phyloP scores from a whole-genome alignment of 1,140 invertebrate species.

The Cotesia vestalis region DNA sequence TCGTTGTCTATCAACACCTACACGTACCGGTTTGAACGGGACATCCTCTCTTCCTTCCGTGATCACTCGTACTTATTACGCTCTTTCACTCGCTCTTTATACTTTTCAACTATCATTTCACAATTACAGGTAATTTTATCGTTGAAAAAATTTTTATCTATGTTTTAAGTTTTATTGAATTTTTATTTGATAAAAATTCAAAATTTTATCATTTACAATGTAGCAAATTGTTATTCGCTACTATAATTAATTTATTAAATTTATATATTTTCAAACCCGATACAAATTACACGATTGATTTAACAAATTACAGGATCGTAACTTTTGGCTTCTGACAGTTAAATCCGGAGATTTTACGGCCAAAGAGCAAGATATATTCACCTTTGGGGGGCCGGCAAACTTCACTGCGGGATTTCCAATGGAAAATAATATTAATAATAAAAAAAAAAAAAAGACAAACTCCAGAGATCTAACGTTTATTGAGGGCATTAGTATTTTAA shows the following conservation, averaged over 20 bases:
- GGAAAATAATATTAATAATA: no score
- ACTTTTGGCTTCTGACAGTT: constrained; percentile 18
- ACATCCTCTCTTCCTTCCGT: constrained; percentile 53
- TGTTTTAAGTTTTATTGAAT: no score
- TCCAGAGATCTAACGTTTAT: not conserved
- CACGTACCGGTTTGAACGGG: constrained; percentile 47
- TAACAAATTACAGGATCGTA: constrained; percentile 21
- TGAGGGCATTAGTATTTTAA: constrained; percentile 17
- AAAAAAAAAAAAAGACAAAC: not conserved
- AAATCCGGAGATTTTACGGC: constrained; percentile 19
- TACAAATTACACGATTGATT: constrained; percentile 2
- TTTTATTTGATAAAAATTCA: no score
- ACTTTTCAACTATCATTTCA: no score
- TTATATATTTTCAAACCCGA: no score
- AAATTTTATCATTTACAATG: no score
- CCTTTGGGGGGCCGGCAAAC: constrained; percentile 11
- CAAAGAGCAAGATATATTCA: constrained; percentile 17
- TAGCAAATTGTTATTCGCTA: no score
- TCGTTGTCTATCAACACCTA: constrained; percentile 33
- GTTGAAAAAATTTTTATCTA: no score
- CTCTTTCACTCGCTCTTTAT: no score
- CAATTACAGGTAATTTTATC: no score
- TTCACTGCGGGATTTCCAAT: constrained; percentile 11
- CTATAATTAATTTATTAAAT: no score
- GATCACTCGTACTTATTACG: constrained; percentile 43